Percentiles rank a stretch among this genome's conserved stretches.
phyloP scores from a whole-genome alignment of 1,140 invertebrate genomes.

The Drosophila mayri region DNA sequence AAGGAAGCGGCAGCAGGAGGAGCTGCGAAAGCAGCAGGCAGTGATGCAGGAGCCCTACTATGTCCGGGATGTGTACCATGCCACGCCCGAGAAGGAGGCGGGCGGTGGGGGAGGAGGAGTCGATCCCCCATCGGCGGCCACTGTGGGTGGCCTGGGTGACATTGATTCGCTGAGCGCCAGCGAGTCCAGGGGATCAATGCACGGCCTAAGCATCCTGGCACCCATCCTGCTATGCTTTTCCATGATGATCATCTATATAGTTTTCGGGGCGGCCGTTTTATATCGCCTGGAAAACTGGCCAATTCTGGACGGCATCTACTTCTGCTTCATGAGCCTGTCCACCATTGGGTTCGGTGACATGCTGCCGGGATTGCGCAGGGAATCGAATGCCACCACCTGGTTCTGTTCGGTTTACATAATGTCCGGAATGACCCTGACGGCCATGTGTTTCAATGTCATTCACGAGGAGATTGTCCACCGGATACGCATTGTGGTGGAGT shows the following conservation, averaged over 20 bases:
- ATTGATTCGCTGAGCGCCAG: conserved; percentile 90
- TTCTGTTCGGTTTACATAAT: conserved; percentile 98
- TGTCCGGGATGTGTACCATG: conserved; percentile 88
- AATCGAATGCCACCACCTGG: conserved; percentile 89
- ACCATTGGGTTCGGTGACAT: conserved; percentile 97
- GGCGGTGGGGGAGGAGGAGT: conserved; percentile 60
- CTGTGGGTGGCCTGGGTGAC: conserved; percentile 68
- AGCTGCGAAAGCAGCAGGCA: conserved; percentile 89
- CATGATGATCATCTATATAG: conserved; percentile 93
- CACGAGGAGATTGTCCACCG: conserved; percentile 96
- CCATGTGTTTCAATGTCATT: conserved; percentile 99
- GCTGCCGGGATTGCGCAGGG: conserved; percentile 91
- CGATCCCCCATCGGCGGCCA: conserved; percentile 32
- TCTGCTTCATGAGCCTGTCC: conserved; percentile 96
- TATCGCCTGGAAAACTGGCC: conserved; percentile 94
- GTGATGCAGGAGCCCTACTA: conserved; percentile 92
- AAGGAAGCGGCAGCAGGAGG: conserved; percentile 91
- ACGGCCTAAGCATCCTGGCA: conserved; percentile 90
- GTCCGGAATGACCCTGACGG: conserved; percentile 97
- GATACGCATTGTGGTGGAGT: conserved; percentile 88
- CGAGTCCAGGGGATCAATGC: conserved; percentile 90
- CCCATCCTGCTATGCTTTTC: conserved; percentile 91
- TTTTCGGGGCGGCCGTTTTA: conserved; percentile 94
- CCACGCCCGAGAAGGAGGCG: conserved; percentile 86
- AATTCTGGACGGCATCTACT: conserved; percentile 96